These are phyloP conservation scores for Tiliqua scincoides DNA, from an alignment of 2,113 vertebrate species.

Conservation along the genomic window DNA sequence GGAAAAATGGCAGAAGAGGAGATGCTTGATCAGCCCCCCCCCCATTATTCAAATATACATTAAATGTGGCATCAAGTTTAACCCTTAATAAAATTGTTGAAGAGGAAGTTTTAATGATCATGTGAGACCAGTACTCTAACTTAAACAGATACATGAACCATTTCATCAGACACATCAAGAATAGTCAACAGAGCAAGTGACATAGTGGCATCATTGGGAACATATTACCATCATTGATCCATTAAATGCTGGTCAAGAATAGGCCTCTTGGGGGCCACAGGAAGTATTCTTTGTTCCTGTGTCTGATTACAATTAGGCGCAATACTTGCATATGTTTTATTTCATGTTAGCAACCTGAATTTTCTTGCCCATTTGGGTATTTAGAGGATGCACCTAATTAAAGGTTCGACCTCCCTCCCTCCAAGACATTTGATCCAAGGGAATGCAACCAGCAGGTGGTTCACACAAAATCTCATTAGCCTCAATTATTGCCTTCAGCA, in stretches of 20 bases:
- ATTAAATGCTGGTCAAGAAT: no score
- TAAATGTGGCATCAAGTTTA: no score
- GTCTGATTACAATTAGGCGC: neutral
- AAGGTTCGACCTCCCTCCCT: slow-evolving; percentile 11
- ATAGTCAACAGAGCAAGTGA: neutral
- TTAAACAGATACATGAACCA: neutral
- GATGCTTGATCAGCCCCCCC: no score
- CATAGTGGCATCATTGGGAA: neutral
- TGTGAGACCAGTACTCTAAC: neutral
- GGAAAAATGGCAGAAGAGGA: no score
- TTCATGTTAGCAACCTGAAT: neutral
- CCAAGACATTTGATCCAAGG: slow-evolving; percentile 20
- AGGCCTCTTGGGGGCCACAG: neutral
- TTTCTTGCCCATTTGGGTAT: slow-evolving; percentile 9
- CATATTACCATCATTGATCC: neutral
- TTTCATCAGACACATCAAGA: neutral
- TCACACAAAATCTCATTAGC: slow-evolving; percentile 30
- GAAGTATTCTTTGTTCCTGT: neutral
- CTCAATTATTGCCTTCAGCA: slow-evolving; percentile 22
- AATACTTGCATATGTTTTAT: neutral
- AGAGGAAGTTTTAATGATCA: neutral
- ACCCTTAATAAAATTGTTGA: no score
- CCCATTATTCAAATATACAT: no score
- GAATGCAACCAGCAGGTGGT: slow-evolving; percentile 20
- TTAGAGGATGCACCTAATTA: slow-evolving; percentile 19